Percentiles rank a stretch among this genome's conserved stretches.
phyloP scores from a whole-genome alignment of 1,140 invertebrate genomes.

The Drosophila orena region DNA sequence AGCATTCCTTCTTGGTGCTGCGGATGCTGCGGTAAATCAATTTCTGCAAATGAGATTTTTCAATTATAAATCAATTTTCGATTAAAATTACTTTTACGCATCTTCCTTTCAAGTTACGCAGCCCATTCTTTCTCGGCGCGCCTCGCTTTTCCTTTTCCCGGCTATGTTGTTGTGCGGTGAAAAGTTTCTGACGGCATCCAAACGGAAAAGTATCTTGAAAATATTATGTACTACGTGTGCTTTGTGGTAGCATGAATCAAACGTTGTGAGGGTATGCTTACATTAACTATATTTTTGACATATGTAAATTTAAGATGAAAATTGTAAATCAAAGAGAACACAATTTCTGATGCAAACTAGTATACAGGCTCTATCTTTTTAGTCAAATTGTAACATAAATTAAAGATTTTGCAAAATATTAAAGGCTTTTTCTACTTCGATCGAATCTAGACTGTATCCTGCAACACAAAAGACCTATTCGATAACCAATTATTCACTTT shows the following conservation, averaged over 20 bases:
- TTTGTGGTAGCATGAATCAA: not conserved
- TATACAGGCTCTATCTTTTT: no score
- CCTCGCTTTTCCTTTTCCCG: constrained; percentile 14
- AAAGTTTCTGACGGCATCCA: constrained; percentile 52
- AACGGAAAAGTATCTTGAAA: not conserved
- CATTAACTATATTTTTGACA: no score
- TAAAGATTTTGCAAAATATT: no score
- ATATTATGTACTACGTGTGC: not conserved
- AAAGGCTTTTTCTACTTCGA: no score
- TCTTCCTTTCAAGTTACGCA: constrained; percentile 57
- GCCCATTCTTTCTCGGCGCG: not conserved
- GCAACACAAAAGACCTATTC: not conserved
- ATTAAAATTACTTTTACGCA: constrained; percentile 84
- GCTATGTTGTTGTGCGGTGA: constrained; percentile 33
- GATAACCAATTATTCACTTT: not conserved
- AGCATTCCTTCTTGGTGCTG: constrained; percentile 50
- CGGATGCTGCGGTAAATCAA: constrained; percentile 83
- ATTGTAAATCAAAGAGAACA: no score
- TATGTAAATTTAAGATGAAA: no score
- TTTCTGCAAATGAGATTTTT: constrained; percentile 84
- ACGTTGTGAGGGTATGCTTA: not conserved
- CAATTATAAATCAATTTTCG: constrained; percentile 85
- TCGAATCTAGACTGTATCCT: not conserved
- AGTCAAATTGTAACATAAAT: no score
- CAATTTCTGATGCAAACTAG: no score